Evolutionary conservation across 2,797 vertebrate genomes (phyloP).

Genomic region (Phoxinus dragarum): DNA sequence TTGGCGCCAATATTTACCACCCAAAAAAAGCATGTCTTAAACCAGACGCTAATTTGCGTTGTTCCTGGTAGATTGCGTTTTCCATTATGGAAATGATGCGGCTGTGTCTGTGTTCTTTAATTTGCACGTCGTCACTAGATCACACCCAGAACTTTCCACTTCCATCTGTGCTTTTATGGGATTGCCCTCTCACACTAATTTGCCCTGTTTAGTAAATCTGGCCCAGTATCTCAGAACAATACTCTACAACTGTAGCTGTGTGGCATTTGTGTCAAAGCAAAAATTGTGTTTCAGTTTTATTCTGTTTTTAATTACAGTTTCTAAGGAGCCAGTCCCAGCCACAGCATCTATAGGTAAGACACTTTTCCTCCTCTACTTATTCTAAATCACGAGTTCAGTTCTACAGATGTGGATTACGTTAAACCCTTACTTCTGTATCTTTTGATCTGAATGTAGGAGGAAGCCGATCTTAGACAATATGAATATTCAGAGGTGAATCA

Average conservation of each 20-base stretch:
- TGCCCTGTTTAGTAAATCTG: no score
- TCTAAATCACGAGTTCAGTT: neutral
- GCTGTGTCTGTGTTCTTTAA: no score
- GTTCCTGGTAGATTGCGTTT: no score
- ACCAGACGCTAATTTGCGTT: no score
- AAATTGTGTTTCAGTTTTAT: neutral
- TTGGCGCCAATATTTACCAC: no score
- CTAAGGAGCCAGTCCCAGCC: constrained; percentile 85
- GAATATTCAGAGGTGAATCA: neutral
- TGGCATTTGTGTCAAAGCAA: neutral
- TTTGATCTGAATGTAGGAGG: neutral
- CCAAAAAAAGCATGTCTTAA: no score
- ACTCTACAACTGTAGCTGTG: neutral
- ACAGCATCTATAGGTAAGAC: constrained; percentile 83
- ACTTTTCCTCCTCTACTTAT: constrained; percentile 40
- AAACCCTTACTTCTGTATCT: neutral
- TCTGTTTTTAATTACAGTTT: constrained; percentile 71
- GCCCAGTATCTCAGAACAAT: neutral
- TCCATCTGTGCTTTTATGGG: no score
- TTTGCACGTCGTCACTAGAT: no score
- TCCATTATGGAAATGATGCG: no score
- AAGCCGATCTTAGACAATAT: neutral
- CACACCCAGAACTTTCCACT: no score
- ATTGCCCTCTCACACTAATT: no score
- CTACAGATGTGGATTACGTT: neutral